Conservation (phyloP, 1,140 invertebrate genomes). For the Lepidotrigona ventralis region DNA sequence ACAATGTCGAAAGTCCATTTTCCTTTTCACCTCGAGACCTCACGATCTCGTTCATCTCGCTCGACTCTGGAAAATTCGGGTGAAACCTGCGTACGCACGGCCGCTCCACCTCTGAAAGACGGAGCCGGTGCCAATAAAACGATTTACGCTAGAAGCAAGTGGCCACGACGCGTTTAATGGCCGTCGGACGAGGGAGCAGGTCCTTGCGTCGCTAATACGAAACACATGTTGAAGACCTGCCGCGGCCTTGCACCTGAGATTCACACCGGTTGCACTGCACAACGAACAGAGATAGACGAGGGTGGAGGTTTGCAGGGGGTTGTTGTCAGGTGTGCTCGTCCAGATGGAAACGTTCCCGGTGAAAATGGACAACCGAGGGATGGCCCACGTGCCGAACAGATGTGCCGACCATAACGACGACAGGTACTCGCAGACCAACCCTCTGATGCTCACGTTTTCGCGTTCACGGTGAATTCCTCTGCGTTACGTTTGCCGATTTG, state of each 20-base stretch:
- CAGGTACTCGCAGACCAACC: conserved; percentile 55
- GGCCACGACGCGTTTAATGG: conserved; percentile 36
- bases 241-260: conserved; percentile 55
- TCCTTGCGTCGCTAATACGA: conserved; percentile 63
- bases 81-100: no score
- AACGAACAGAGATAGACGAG: not conserved
- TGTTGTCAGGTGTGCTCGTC: conserved; percentile 19
- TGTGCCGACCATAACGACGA: conserved; percentile 49
- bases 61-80: no score
- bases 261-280: not conserved
- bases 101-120: no score
- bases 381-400: conserved; percentile 68
- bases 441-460: not conserved
- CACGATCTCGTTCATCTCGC: no score
- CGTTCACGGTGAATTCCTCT: not conserved
- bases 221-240: conserved; percentile 58
- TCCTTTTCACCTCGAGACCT: no score
- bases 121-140: conserved; percentile 57
- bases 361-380: conserved; percentile 29
- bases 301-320: conserved; percentile 4
- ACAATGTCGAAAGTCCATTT: no score
- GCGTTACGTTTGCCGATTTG: conserved; percentile 10
- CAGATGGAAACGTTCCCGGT: conserved; percentile 12
- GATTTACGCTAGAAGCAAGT: conserved; percentile 57
- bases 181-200: conserved; percentile 11